Conservation (phyloP, 2,797 vertebrate genomes). For the Enteromius afrohamiltoni region DNA sequence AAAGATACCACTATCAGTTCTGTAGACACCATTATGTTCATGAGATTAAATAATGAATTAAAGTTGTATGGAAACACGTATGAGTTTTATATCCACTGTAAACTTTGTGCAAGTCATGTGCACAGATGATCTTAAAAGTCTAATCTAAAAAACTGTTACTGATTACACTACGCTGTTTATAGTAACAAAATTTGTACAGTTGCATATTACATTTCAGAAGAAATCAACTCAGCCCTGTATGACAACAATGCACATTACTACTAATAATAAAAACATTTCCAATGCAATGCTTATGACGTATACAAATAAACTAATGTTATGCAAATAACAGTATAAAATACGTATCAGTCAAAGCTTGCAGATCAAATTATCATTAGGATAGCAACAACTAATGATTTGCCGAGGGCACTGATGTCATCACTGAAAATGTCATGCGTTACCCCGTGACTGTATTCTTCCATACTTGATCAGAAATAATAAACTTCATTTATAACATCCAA, state of each 20-base stretch:
- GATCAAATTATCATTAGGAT: constrained; percentile 5
- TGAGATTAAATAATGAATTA: neutral
- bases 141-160: neutral
- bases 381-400: constrained; percentile 16
- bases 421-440: constrained; percentile 8
- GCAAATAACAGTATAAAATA: neutral
- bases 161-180: neutral
- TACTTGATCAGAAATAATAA: neutral
- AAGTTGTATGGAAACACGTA: neutral
- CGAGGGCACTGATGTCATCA: constrained; percentile 17
- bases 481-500: neutral
- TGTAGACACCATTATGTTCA: neutral
- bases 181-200: neutral
- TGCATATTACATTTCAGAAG: neutral
- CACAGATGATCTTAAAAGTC: neutral
- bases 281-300: neutral
- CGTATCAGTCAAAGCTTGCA: neutral
- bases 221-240: neutral
- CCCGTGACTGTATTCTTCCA: neutral
- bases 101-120: neutral
- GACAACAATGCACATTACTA: neutral
- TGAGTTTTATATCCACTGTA: neutral
- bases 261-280: neutral
- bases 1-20: neutral
- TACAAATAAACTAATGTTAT: neutral